Evolutionary conservation across 1,140 invertebrate species (phyloP), one percentile per base, ranked within the genome.

Genomic region (Pseudoatta argentina): DNA sequence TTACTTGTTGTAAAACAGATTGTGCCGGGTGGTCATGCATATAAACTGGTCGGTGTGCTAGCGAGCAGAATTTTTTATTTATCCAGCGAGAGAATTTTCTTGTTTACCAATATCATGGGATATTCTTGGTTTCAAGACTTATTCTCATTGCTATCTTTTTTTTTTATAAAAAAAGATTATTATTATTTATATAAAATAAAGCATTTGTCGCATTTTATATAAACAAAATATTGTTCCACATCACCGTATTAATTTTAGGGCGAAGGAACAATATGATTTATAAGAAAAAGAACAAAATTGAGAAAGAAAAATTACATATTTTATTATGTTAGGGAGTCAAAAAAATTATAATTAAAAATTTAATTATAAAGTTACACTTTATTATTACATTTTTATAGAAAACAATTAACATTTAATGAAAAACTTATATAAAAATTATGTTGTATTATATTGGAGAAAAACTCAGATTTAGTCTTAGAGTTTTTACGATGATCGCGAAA

Each of bases 1-100:
- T 57, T 14, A 12, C 51, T 71, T 57, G 34, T 30, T 21, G 30
- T 81, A 57, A n/a, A 81, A 71, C 64, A 27, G 59, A 78, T 78
- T 27, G 30, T 57, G 34, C 16, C 64, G 55, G 24, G 6, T 16
- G 1, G 48, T 39, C 63, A 34, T 81, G 30, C 64, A 57, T 71
- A 44, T 69, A 81, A 14, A 81, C n/a, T 64, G 24, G 10, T 16
- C 3, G 27, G n/a, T 67, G 7, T 16, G n/a, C 21, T 24, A 14
- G 2, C 10, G 16, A 55, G 63, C 3, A 21, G 34, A 57, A 44
- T n/a, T 71, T 71, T 71, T 44, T 44, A 69, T 44, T 55, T 69
- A 71, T 55, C 44, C 30, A 71, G 14, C 5, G n/a, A 24, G 10
- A 71, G 10, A 63, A 27, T 21, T 14, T 39, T 69, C 30, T 69